Base-by-base conservation (phyloP, 2,888 invertebrate genomes). In the Mayetiola destructor region DNA sequence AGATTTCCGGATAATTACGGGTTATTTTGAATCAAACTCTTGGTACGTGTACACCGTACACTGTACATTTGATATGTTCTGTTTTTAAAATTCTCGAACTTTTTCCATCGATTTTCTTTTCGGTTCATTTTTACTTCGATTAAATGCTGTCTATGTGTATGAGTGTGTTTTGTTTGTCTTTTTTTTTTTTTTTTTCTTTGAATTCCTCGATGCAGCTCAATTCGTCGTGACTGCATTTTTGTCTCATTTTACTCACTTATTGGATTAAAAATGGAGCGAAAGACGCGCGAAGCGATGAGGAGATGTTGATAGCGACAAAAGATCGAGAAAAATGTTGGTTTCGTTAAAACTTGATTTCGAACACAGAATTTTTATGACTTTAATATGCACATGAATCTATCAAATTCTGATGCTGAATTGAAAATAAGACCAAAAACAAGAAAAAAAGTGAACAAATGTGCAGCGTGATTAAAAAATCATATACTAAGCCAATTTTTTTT, bases 1-100 rank as follows among this genome's bases (percentile, higher is more conserved):
- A 48, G 48, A 48, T 48, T 48, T 48, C 48, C 48, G 48, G 48
- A 48, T 48, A 48, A 48, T 48, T 48, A 48, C 27, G 48, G 48
- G 48, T 48, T 48, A 48, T 48, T 48, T 48, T 27, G 27, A n/a
- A 27, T 14, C 48, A 48, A 27, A 27, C 48, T 23, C 48, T n/a
- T 48, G 27, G 48, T 42, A 42, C 42, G 42, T 42, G 42, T 42
- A 42, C 42, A 42, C n/a, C n/a, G n/a, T n/a, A n/a, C n/a, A n/a
- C n/a, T n/a, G n/a, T n/a, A n/a, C 42, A 20, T 48, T 48, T 48
- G 23, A 48, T 48, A 27, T 48, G 23, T 12, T 48, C 48, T 27
- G 48, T 27, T 48, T 48, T 37, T 37, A 48, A 48, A 12, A 37
- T 37, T 37, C 14, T 12, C 4, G 37, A 5, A 12, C 3, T 14